Evolutionary conservation across 2,113 vertebrate genomes (phyloP).

Genomic region (Copsychus sechellarum): DNA sequence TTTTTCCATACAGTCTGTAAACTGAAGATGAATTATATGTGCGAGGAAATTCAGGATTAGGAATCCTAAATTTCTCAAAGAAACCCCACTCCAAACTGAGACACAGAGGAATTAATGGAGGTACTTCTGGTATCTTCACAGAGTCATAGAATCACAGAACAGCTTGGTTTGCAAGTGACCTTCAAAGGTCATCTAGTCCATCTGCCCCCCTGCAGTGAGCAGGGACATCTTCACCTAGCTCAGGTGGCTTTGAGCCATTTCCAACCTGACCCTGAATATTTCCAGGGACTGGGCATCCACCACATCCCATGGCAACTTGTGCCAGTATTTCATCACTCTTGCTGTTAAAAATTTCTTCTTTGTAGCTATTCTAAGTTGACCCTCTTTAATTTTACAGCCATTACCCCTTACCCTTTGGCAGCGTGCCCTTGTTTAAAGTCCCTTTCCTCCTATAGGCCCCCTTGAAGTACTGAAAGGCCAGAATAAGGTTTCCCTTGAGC

Average conservation of each 20-base stretch:
- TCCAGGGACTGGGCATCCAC: accelerated
- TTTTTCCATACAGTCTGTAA: not conserved
- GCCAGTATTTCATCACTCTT: too few relatives aligned
- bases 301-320: not conserved
- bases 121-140: not conserved
- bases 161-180: not conserved
- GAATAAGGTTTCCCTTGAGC: not conserved
- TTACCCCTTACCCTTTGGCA: not conserved
- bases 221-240: not conserved
- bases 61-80: not conserved
- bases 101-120: not conserved
- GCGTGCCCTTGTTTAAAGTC: not conserved
- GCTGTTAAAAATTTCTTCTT: not conserved
- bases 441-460: not conserved
- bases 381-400: not conserved
- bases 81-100: not conserved
- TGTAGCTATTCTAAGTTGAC: not conserved
- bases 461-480: not conserved
- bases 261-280: not conserved
- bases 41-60: not conserved
- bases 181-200: not conserved
- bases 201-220: not conserved
- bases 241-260: not conserved
- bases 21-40: not conserved
- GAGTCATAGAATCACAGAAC: not conserved